Evolutionary conservation across 2,888 invertebrate species (phyloP).

Genomic region (Xanthostigma xanthostigma): DNA sequence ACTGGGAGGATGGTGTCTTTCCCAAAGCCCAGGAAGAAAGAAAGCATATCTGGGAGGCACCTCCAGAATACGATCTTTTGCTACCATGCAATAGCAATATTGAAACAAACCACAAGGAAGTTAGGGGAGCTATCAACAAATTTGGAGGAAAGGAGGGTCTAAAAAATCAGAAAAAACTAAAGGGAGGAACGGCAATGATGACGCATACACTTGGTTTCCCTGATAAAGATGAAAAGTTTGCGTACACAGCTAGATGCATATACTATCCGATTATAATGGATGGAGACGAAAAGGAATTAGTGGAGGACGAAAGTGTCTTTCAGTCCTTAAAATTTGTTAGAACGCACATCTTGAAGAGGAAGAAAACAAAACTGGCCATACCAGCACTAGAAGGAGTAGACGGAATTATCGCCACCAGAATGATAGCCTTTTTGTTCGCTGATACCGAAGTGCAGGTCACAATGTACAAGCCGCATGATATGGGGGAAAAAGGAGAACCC

Average conservation of each 20-base stretch:
- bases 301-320: no score
- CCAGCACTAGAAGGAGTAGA: no score
- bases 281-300: no score
- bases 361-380: no score
- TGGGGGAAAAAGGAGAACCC: background rate
- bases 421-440: slow-evolving; percentile 8
- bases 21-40: background rate
- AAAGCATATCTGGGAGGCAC: slow-evolving; percentile 8
- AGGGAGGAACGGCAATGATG: slow-evolving; percentile 11
- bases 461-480: background rate
- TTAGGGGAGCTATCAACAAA: slow-evolving; percentile 5
- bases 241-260: slow-evolving; percentile 6
- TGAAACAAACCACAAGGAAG: slow-evolving; percentile 3
- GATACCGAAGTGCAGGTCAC: slow-evolving; percentile 4
- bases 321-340: no score
- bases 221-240: slow-evolving; percentile 10
- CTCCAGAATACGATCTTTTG: slow-evolving; percentile 5
- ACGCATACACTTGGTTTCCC: slow-evolving; percentile 10
- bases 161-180: slow-evolving; percentile 6
- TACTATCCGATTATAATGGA: no score
- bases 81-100: slow-evolving; percentile 8
- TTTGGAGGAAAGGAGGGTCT: no score
- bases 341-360: no score
- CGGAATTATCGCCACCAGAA: no score
- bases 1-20: slow-evolving; percentile 9